Conservation (phyloP, 2,888 invertebrate species). For the Chorisops tibialis region DNA sequence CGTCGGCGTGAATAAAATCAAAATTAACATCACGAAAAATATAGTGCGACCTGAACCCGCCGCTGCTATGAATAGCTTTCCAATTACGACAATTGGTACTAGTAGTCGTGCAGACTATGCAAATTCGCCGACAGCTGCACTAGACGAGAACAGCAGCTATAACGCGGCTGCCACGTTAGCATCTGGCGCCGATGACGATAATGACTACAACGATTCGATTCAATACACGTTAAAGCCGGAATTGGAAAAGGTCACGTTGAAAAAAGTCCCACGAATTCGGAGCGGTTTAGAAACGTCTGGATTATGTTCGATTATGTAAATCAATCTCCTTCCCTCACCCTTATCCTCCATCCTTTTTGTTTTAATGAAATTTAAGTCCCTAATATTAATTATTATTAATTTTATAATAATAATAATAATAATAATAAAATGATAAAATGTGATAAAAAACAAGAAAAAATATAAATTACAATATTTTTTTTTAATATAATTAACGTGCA, state of each 20-base stretch:
- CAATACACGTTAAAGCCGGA: conserved; percentile 63
- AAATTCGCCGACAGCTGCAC: background rate
- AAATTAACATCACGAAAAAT: conserved; percentile 78
- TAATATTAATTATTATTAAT: too few relatives aligned
- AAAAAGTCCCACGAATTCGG: conserved; percentile 66
- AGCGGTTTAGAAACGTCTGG: conserved; percentile 80
- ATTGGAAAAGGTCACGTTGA: conserved; percentile 63
- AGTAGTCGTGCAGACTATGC: too few relatives aligned
- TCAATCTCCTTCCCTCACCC: background rate
- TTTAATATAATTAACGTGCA: too few relatives aligned
- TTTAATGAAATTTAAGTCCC: too few relatives aligned
- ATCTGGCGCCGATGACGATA: conserved; percentile 47
- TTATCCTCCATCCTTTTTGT: too few relatives aligned
- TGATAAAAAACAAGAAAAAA: too few relatives aligned
- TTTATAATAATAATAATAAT: too few relatives aligned
- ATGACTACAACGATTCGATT: conserved; percentile 53
- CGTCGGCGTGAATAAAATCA: conserved; percentile 60
- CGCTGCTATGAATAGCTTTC: conserved; percentile 24
- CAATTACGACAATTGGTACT: too few relatives aligned
- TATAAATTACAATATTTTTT: too few relatives aligned
- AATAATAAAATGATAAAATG: too few relatives aligned
- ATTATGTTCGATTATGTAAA: conserved; percentile 80
- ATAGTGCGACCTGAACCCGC: conserved; percentile 43
- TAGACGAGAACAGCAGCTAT: conserved; percentile 27
- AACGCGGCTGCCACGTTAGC: conserved; percentile 45